Conservation (phyloP, 64 coral and sea anemone species). For the Trachythela sp. region DNA sequence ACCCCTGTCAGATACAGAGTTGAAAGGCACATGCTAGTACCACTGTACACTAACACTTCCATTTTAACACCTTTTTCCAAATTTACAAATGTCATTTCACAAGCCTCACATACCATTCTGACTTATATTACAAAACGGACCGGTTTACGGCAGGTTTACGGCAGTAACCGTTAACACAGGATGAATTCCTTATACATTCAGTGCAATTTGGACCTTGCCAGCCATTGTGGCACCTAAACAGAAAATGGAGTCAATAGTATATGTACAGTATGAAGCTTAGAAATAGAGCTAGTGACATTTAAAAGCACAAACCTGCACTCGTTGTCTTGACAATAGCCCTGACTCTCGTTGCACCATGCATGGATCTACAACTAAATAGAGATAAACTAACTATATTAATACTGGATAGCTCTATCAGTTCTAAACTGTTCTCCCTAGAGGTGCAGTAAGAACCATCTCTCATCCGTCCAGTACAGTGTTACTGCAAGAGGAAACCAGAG, state of each 20-base stretch:
- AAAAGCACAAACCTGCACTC: background rate
- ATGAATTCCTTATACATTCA: background rate
- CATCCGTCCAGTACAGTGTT: too few relatives aligned
- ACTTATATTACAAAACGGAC: background rate
- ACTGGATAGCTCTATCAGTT: too few relatives aligned
- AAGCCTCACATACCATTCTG: background rate
- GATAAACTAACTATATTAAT: too few relatives aligned
- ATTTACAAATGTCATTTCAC: too few relatives aligned
- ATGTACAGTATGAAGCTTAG: background rate
- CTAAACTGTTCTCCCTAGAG: too few relatives aligned
- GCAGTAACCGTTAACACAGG: background rate
- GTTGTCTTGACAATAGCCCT: background rate
- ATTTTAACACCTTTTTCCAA: too few relatives aligned
- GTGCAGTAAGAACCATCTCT: too few relatives aligned
- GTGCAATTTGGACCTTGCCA: background rate
- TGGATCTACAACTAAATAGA: background rate
- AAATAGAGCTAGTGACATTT: background rate
- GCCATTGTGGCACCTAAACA: background rate
- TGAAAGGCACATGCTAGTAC: too few relatives aligned
- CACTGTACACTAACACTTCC: too few relatives aligned
- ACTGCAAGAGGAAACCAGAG: too few relatives aligned
- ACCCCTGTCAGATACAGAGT: too few relatives aligned
- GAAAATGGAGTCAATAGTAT: background rate
- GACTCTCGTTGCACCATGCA: background rate
- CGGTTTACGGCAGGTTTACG: background rate